Conservation (phyloP, 1,140 invertebrate species). For the Pemphigus obesinymphae region DNA sequence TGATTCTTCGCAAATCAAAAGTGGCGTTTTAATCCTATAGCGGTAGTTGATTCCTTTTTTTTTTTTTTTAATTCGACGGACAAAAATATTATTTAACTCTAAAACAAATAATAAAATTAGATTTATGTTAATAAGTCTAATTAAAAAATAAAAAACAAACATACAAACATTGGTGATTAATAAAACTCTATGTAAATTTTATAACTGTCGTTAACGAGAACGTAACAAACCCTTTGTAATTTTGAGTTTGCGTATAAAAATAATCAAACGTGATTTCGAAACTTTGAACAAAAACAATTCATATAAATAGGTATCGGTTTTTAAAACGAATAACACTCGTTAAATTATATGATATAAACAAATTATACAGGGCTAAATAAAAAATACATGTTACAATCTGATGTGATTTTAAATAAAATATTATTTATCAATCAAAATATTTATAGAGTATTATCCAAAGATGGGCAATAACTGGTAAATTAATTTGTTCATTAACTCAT, state of each 20-base stretch:
- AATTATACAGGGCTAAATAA: too few species aligned
- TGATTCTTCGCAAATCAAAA: neutral
- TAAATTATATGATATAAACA: too few species aligned
- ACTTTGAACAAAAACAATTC: neutral
- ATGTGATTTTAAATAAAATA: too few species aligned
- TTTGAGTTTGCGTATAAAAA: neutral
- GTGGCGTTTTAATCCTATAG: neutral
- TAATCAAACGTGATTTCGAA: neutral
- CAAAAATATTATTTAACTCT: neutral
- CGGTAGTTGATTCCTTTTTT: neutral
- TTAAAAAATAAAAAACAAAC: neutral
- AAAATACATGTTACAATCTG: too few species aligned
- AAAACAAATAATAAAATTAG: neutral
- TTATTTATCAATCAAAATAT: too few species aligned
- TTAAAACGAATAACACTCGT: too few species aligned
- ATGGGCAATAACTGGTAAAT: too few species aligned
- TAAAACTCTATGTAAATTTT: neutral
- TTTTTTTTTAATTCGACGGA: neutral
- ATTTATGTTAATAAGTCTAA: neutral
- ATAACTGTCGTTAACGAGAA: neutral
- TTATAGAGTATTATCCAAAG: too few species aligned
- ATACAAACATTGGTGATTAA: neutral
- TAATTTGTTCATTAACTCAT: too few species aligned
- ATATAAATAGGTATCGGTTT: too few species aligned
- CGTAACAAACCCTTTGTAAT: neutral